These are phyloP conservation scores for Deroplatys truncata DNA, from an alignment of 2,888 invertebrate species.

Conservation along the genomic window DNA sequence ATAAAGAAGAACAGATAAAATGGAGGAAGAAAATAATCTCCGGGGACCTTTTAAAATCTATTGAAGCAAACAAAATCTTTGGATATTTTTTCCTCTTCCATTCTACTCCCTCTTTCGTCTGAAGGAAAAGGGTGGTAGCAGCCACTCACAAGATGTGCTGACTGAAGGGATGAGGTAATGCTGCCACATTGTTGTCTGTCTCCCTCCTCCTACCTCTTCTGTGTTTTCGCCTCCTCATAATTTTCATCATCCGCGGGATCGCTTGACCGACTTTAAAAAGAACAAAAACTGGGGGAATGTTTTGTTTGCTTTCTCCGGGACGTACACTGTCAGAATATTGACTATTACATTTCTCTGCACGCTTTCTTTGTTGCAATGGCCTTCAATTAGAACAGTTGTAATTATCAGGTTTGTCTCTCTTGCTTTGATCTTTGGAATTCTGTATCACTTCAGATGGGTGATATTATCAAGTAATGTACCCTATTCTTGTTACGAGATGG, in stretches of 20 bases:
- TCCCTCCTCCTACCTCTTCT: neutral
- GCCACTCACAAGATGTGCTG: neutral
- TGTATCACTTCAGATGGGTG: no score
- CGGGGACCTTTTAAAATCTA: constrained; percentile 47
- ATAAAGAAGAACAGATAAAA: neutral
- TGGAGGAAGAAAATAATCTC: constrained; percentile 45
- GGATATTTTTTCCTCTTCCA: constrained; percentile 36
- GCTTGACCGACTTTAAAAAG: constrained; percentile 17
- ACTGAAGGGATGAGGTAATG: neutral
- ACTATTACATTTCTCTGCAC: neutral
- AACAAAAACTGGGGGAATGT: neutral
- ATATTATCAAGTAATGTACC: no score
- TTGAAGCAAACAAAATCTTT: constrained; percentile 45
- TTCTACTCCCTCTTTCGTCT: neutral
- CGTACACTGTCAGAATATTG: neutral
- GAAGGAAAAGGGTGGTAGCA: neutral
- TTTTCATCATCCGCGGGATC: constrained; percentile 13
- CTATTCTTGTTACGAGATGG: no score
- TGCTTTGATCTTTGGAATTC: no score
- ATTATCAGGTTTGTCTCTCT: no score
- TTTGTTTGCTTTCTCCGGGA: neutral
- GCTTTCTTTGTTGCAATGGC: no score
- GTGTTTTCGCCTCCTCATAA: constrained; percentile 4
- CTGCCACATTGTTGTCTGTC: constrained; percentile 10
- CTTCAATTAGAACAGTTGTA: no score